Percentiles rank a stretch among this genome's conserved stretches.
Evolutionary conservation across 1,140 invertebrate species (phyloP).

Genomic region (Lethrus apterus): DNA sequence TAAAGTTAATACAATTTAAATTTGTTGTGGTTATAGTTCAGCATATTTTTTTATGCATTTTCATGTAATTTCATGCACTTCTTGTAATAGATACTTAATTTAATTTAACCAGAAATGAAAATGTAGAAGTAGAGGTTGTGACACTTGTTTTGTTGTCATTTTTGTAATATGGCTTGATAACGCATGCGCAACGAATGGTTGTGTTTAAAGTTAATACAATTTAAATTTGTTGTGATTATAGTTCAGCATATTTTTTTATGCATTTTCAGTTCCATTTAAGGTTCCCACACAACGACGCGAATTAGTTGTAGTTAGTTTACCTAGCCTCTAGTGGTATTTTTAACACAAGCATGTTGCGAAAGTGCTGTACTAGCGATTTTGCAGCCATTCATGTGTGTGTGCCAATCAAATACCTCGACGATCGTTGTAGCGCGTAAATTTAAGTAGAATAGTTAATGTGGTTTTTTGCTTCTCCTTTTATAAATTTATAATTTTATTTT

Average conservation of each 20-base stretch:
- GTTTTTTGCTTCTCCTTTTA: no score
- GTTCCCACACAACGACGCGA: neutral
- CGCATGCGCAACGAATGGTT: conserved; percentile 1
- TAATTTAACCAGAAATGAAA: conserved; percentile 7
- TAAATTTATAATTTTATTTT: no score
- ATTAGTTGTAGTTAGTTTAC: neutral
- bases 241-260: neutral
- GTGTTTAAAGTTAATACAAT: conserved; percentile 2
- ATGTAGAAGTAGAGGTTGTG: conserved; percentile 10
- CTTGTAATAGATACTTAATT: conserved; percentile 8
- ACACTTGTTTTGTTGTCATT: conserved; percentile 9
- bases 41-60: neutral
- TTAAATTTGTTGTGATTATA: neutral
- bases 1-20: neutral
- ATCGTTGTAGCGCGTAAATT: no score
- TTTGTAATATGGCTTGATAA: neutral
- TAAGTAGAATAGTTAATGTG: no score
- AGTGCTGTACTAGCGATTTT: no score
- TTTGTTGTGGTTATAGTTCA: neutral
- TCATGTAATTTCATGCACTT: neutral
- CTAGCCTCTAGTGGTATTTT: no score
- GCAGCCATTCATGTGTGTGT: no score
- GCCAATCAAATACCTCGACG: no score
- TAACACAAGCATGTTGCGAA: no score
- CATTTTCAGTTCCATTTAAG: neutral